Base-by-base conservation (phyloP, 2,888 invertebrate species). In the Piscicola geometra region DNA sequence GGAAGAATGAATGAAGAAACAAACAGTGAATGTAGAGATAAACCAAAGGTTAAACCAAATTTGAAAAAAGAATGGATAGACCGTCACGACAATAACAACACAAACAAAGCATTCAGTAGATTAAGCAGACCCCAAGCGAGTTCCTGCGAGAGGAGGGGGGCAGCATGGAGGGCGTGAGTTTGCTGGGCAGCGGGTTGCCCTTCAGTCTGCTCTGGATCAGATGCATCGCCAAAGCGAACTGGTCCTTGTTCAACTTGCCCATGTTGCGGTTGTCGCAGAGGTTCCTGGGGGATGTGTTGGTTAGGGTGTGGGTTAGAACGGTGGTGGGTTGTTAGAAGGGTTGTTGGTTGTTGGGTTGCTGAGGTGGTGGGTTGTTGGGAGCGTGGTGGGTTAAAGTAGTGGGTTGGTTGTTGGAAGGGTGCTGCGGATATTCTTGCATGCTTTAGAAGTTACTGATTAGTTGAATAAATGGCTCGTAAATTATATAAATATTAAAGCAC, bases 221-320 rank as follows among this genome's bases (percentile, higher is more conserved):
- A 91, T 94, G 93, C 93, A 97, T 94, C 76, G 95, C 93, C 79
- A 98, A 88, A 76, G 95, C 93, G 88, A 99, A 99, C 88, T 99
- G 98, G 82, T 93, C 93, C 78, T 91, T 88, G 82, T 94, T 94
- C 82, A 99, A 87, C 88, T 94, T 94, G 78, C 97, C 97, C 81
- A 89, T 90, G 85, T 93, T 91, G 83, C 90, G 90, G 80, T 90
- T 92, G 87, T 98, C 97, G 88, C 95, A 96, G 78, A 97, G 88
- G 77, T 91, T 91, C 94, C 94, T 94, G 85, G 0, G 82, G 83
- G 52, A 50, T 50, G 15, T 18, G 52, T 18, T 50, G 52, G 21
- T 50, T 18, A 21, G 21, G 15, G 15, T 15, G 21, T 64, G 25
- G 64, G 30, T 12, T 12, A 30, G 30, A 12, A 28, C 9, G 64